phyloP scores from a whole-genome alignment of 30 jellyfish, hydroid and myxozoan genomes.

The Cassiopea andromeda region DNA sequence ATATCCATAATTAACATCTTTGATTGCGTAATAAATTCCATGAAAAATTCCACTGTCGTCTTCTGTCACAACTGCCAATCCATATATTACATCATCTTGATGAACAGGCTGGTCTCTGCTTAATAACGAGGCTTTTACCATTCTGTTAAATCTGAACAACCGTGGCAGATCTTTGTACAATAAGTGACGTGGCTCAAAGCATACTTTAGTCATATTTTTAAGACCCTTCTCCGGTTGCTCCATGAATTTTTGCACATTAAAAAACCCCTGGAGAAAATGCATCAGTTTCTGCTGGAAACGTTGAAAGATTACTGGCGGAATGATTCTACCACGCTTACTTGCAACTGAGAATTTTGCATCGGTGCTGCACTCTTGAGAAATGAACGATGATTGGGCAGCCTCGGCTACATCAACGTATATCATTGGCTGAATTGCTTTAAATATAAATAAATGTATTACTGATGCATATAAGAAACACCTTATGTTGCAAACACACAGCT shows the following conservation, averaged over 20 bases:
- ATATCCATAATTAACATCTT: slow-evolving; percentile 69
- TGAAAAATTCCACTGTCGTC: slow-evolving; percentile 37
- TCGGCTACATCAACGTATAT: slow-evolving; percentile 71
- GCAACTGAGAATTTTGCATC: slow-evolving; percentile 74
- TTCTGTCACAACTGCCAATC: slow-evolving; percentile 65
- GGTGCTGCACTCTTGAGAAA: slow-evolving; percentile 92
- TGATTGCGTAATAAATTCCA: slow-evolving; percentile 75
- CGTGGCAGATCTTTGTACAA: slow-evolving; percentile 63
- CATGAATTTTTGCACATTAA: slow-evolving; percentile 41
- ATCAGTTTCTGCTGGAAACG: slow-evolving; percentile 44
- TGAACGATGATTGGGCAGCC: slow-evolving; percentile 84
- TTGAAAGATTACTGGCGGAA: slow-evolving; percentile 59
- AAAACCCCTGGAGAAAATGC: slow-evolving; percentile 76
- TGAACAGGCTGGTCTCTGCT: slow-evolving; percentile 17
- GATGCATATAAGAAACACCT: not conserved
- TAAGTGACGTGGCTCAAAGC: slow-evolving; percentile 84
- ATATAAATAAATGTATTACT: not conserved
- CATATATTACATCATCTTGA: slow-evolving; percentile 60
- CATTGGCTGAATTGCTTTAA: slow-evolving; percentile 53
- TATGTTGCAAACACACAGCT: not conserved
- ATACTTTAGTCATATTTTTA: slow-evolving; percentile 74
- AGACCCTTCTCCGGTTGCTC: slow-evolving; percentile 60
- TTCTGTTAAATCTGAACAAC: slow-evolving; percentile 63
- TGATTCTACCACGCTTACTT: slow-evolving; percentile 62
- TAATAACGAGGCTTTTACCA: slow-evolving; percentile 74